Evolutionary conservation across 2,797 vertebrate genomes (phyloP), one percentile per base, ranked within the genome.

Genomic region (Erpetoichthys calabaricus): DNA sequence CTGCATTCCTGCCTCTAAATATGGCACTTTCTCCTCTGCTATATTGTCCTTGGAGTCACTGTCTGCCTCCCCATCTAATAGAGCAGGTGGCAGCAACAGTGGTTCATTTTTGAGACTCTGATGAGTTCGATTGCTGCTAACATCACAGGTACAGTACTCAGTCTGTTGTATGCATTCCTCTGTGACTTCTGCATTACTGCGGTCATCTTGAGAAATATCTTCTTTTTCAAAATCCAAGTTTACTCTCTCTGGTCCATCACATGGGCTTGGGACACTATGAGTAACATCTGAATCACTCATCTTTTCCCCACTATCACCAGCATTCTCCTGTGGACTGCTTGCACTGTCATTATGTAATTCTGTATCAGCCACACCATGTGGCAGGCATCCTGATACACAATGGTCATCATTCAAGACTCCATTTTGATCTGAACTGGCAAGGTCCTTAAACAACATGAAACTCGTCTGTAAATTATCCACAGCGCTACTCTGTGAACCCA

Each of bases 391-490:
- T 0, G 78, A 77, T 51, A 80, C 53, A 54, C 53, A 54, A 43
- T 54, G 53, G 5, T n/a, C 9, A n/a, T 1, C 53, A 0, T 76
- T 71, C 42, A 81, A 80, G 60, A 84, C 81, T 1, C 71, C 75
- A 7, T 73, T 73, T n/a, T 77, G 64, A 8, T 83, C 85, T 44
- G 82, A 76, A 59, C 79, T 77, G 0, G 75, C 70, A 0, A 84
- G 80, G 58, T 84, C 84, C 77, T 88, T 88, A 51, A 88, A 88
- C 42, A 88, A 75, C 74, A 87, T 80, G 68, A 79, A 88, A 44
- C 79, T 87, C 0, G 84, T 77, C 5, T 80, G 77, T 57, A 87
- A 69, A 1, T 79, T 80, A 66, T 86, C 85, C 42, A 81, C 83
- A 0, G 80, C 49, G 6, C 79, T 79, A 59, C 75, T 79, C 4